phyloP scores from a whole-genome alignment of 1,140 invertebrate genomes.

The Caenorhabditis tropicalis region DNA sequence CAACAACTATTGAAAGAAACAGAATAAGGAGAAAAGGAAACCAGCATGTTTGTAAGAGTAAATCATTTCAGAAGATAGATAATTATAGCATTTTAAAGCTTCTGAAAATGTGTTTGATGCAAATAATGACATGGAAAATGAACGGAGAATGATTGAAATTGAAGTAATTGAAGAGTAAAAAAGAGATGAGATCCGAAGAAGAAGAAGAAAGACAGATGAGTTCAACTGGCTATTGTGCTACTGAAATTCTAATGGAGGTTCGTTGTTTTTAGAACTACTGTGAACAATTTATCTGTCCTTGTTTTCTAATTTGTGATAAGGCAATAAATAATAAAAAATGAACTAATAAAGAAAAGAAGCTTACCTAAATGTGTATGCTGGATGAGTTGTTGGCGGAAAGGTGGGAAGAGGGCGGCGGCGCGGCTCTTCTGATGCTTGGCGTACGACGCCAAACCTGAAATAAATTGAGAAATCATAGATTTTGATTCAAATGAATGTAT shows the following conservation, averaged over 20 bases:
- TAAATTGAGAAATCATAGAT: background rate
- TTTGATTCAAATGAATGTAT: background rate
- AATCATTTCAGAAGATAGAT: background rate
- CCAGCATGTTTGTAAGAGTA: conserved; percentile 16
- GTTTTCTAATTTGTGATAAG: background rate
- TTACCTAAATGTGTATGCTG: conserved; percentile 32
- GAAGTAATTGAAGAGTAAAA: background rate
- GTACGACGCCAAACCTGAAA: conserved; percentile 64
- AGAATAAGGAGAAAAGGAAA: background rate
- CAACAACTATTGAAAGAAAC: background rate
- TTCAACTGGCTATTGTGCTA: conserved; percentile 1
- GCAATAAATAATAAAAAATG: too few species aligned
- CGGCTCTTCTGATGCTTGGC: conserved; percentile 58
- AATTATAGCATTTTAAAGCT: background rate
- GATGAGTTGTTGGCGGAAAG: conserved; percentile 44
- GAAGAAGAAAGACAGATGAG: background rate
- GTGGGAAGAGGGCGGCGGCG: conserved; percentile 48
- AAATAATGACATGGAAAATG: background rate
- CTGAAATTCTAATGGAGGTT: background rate
- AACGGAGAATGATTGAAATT: background rate
- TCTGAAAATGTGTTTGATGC: background rate
- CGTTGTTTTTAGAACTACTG: too few species aligned
- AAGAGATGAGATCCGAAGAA: background rate
- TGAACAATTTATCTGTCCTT: too few species aligned
- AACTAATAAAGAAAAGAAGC: too few species aligned